Evolutionary conservation across 2,113 vertebrate genomes (phyloP).

Genomic region (Porphyrio hochstetteri): DNA sequence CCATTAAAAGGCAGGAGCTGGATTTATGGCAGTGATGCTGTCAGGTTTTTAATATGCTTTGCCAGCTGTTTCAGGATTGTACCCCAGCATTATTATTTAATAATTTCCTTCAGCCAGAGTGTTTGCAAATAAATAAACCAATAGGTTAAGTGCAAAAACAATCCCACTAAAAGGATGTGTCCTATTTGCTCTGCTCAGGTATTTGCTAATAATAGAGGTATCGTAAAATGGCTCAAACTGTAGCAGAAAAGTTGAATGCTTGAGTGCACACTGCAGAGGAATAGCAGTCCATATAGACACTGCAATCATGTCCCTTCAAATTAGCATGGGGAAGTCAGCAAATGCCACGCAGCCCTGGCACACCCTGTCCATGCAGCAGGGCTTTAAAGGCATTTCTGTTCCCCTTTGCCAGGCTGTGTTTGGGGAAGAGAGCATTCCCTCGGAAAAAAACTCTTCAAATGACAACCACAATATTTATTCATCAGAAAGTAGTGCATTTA

Average conservation of each 20-base stretch:
- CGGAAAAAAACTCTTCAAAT: background rate
- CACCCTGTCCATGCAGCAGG: background rate
- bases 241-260: background rate
- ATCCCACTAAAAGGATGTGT: background rate
- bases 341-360: background rate
- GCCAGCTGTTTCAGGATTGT: background rate
- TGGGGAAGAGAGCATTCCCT: background rate
- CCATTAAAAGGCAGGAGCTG: background rate
- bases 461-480: background rate
- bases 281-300: background rate
- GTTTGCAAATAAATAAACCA: slow-evolving; percentile 19
- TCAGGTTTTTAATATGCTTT: background rate
- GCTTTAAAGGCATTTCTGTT: background rate
- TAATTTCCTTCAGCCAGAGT: background rate
- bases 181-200: slow-evolving; percentile 16
- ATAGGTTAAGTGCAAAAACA: background rate
- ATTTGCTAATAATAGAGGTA: background rate
- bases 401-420: background rate
- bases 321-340: background rate
- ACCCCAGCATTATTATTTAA: background rate
- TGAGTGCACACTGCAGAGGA: background rate
- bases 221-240: background rate
- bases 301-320: background rate
- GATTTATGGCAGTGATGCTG: background rate
- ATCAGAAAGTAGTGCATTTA: background rate